Evolutionary conservation across 2,888 invertebrate species (phyloP), one percentile per base, ranked within the genome.

Genomic region (Amphipoea lucens): DNA sequence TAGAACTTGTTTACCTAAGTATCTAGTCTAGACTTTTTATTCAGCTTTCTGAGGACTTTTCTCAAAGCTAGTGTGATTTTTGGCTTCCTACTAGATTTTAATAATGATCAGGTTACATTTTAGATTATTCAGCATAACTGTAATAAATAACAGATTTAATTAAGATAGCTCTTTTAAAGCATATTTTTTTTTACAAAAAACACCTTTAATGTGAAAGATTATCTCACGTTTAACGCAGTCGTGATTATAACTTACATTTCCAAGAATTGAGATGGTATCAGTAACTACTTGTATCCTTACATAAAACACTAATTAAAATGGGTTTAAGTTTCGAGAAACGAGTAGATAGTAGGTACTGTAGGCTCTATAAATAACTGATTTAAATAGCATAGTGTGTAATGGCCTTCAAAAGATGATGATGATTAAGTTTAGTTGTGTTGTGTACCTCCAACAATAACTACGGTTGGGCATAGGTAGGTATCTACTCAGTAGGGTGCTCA

Each of bases 381-480:
- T 91, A 91, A 92, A 90, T 89, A 91, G 86, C 91, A 88, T 90
- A 90, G 90, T 86, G 85, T 87, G 82, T 78, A 82, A 85, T 74
- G 87, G 76, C 89, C 90, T 88, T 89, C 79, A 77, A 85, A 78
- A 89, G 87, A 90, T 90, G 88, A 92, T 88, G 89, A 90, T 92
- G 91, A 92, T 92, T 92, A 91, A 90, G 90, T 93, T 91, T 91
- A 91, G 90, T 90, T 91, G 89, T 91, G 91, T 89, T 91, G 89
- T 91, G 90, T 89, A 88, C 89, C 86, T 88, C 90, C 88, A 89
- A 91, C 91, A 91, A 90, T 89, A 87, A 84, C 74, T 79, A 78
- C 65, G 74, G 70, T 83, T 74, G 81, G 68, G 75, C 78, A 81
- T 72, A 88, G 69, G 63, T 78, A 82, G 67, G 63, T 78, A 79